Percentiles rank a stretch among this genome's conserved stretches.
These are phyloP conservation scores for Ammospiza caudacuta DNA, from an alignment of 2,113 vertebrate species.

Conservation along the genomic window DNA sequence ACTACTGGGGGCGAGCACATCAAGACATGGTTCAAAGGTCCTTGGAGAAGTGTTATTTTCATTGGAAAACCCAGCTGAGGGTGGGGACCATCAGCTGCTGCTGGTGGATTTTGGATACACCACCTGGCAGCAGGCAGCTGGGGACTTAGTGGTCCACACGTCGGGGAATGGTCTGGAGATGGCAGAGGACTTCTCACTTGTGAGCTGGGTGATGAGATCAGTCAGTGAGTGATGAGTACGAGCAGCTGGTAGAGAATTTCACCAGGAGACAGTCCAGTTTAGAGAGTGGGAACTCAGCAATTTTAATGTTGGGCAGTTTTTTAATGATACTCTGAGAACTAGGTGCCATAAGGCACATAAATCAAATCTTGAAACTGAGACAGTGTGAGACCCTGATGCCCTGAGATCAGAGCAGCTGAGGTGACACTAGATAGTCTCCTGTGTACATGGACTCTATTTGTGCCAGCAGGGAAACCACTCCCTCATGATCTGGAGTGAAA, in stretches of 20 bases:
- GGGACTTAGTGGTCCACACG: neutral
- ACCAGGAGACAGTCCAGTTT: neutral
- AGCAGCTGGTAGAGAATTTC: slow-evolving; percentile 40
- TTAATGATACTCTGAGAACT: slow-evolving; percentile 4
- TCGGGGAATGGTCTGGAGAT: slow-evolving; percentile 26
- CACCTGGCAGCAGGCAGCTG: neutral
- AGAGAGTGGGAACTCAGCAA: slow-evolving; percentile 25
- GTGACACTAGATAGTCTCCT: neutral
- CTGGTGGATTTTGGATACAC: neutral
- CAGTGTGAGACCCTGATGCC: neutral
- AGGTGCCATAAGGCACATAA: slow-evolving; percentile 35
- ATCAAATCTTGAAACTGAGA: slow-evolving; percentile 54
- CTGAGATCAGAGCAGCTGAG: slow-evolving; percentile 40
- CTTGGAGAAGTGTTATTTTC: accelerated
- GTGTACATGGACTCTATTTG: neutral
- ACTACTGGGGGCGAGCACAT: neutral
- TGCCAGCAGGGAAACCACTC: neutral
- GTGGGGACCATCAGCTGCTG: neutral
- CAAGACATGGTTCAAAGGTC: neutral
- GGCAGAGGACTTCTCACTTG: slow-evolving; percentile 36
- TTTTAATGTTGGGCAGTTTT: neutral
- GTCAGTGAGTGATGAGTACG: slow-evolving; percentile 20
- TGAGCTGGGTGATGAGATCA: neutral
- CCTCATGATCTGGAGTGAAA: neutral
- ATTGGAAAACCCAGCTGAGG: neutral